Conservation (phyloP, 1,140 invertebrate species). For the Ips typographus region DNA sequence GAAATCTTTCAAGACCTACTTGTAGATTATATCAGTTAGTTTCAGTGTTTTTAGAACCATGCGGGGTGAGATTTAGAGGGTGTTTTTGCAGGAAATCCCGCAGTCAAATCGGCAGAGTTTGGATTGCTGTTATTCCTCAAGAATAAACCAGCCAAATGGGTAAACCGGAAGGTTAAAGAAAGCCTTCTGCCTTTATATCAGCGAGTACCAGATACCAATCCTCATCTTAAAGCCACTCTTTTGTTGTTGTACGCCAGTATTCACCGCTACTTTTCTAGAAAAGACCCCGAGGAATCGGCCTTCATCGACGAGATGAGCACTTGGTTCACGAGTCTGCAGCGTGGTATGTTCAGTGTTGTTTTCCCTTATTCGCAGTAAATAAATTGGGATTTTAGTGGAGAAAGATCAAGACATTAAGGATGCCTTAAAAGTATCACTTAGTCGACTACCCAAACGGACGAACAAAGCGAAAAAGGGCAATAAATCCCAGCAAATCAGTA, state of each 20-base stretch:
- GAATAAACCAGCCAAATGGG: conserved; percentile 41
- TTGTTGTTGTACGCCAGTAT: conserved; percentile 41
- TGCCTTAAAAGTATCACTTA: too few relatives aligned
- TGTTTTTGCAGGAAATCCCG: conserved; percentile 40
- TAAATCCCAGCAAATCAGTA: too few relatives aligned
- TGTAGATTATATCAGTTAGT: conserved; percentile 41
- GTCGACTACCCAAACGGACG: too few relatives aligned
- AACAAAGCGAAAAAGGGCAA: too few relatives aligned
- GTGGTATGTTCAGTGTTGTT: background rate
- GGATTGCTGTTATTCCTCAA: conserved; percentile 40
- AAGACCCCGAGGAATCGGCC: conserved; percentile 24
- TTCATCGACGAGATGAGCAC: conserved; percentile 28
- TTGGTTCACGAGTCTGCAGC: conserved; percentile 23
- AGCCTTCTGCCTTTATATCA: conserved; percentile 38
- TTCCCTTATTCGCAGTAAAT: too few relatives aligned
- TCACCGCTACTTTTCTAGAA: conserved; percentile 26
- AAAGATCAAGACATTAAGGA: too few relatives aligned
- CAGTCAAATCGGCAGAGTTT: conserved; percentile 29
- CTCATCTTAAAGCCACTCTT: conserved; percentile 42
- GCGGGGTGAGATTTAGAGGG: background rate
- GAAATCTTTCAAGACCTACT: conserved; percentile 43
- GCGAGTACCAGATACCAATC: conserved; percentile 35
- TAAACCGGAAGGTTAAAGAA: conserved; percentile 39
- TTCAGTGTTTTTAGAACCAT: conserved; percentile 11
- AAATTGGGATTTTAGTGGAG: too few relatives aligned